Percentiles rank a stretch among this genome's conserved stretches.
These are phyloP conservation scores for Formica selysi DNA, from an alignment of 1,140 invertebrate genomes.

Conservation along the genomic window DNA sequence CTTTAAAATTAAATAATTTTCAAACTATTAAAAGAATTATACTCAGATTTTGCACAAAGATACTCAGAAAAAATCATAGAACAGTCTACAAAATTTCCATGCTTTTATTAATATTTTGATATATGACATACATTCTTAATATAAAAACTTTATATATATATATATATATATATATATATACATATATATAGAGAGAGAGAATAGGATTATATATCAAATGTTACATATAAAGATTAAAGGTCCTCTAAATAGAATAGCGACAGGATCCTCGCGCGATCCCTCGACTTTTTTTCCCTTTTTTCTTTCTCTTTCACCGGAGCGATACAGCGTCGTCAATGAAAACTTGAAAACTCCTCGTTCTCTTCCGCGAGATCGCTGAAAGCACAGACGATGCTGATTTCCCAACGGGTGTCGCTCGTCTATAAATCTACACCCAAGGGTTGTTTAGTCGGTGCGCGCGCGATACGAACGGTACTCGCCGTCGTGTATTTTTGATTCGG, in stretches of 20 bases:
- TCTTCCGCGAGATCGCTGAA: constrained; percentile 70
- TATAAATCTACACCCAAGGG: constrained; percentile 78
- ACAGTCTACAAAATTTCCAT: too few relatives aligned
- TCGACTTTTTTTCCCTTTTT: not conserved
- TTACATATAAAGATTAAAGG: not conserved
- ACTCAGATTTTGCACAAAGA: too few relatives aligned
- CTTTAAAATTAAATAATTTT: too few relatives aligned
- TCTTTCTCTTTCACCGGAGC: not conserved
- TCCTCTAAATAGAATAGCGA: not conserved
- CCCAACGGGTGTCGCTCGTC: constrained; percentile 77
- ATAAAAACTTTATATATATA: too few relatives aligned
- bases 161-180: too few relatives aligned
- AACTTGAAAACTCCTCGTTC: constrained; percentile 72
- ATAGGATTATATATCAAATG: too few relatives aligned
- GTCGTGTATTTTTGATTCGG: constrained; percentile 70
- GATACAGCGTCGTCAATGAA: constrained; percentile 65
- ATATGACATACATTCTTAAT: too few relatives aligned
- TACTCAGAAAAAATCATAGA: too few relatives aligned
- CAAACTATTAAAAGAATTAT: too few relatives aligned
- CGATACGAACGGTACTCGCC: constrained; percentile 1
- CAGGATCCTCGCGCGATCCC: not conserved
- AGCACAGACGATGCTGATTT: constrained; percentile 78
- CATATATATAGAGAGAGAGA: too few relatives aligned
- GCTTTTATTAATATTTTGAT: too few relatives aligned
- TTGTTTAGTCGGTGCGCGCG: constrained; percentile 68